Conservation (phyloP, 2,113 vertebrate species). For the Cromileptes altivelis region DNA sequence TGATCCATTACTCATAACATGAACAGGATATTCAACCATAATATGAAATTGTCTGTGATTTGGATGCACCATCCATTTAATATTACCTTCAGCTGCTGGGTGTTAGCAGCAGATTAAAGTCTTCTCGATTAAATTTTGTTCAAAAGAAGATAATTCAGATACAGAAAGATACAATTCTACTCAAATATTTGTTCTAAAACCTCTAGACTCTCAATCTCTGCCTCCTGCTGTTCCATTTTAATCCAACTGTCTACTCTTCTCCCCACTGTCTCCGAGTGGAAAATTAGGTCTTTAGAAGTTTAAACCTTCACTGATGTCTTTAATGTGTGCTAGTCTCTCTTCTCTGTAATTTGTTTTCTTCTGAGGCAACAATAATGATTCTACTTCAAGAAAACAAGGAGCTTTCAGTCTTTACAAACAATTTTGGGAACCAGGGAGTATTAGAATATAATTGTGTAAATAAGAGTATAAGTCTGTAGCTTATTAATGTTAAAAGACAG, state of each 20-base stretch:
- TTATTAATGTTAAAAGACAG: neutral
- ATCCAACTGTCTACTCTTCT: neutral
- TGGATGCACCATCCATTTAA: neutral
- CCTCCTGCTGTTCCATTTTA: conserved; percentile 21
- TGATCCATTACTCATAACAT: neutral
- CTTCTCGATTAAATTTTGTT: neutral
- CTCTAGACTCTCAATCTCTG: neutral
- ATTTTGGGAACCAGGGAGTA: neutral
- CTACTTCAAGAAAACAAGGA: neutral
- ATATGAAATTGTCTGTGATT: neutral
- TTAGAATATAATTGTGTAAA: neutral
- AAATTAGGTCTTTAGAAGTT: conserved; percentile 4
- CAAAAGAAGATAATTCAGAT: neutral
- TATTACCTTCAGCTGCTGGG: neutral
- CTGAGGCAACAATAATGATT: neutral
- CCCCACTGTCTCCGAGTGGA: neutral
- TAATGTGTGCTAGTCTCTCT: neutral
- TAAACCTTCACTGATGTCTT: neutral
- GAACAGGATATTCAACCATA: neutral
- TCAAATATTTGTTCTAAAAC: conserved; percentile 15
- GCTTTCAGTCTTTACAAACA: neutral
- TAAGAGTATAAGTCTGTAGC: neutral
- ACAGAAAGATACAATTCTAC: conserved; percentile 5
- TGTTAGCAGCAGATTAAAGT: neutral
- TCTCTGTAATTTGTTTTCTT: neutral